Percentiles rank a stretch among this genome's conserved stretches.
These are phyloP conservation scores for Dicyrtomina minuta DNA, from an alignment of 2,888 invertebrate species.

Conservation along the genomic window DNA sequence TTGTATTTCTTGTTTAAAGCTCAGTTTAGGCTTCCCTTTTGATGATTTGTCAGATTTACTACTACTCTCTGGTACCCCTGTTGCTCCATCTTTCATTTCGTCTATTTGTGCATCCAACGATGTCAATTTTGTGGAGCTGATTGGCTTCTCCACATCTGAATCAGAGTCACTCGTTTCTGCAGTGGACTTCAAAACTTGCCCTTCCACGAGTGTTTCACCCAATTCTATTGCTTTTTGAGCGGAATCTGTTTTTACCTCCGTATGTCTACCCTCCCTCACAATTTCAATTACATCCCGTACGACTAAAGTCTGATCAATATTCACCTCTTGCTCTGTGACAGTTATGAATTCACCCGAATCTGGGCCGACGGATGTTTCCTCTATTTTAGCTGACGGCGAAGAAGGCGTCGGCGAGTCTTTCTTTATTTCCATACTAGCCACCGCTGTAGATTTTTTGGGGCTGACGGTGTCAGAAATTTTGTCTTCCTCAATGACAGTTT, in stretches of 20 bases:
- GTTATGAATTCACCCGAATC: conserved; percentile 2
- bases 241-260: neutral
- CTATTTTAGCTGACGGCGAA: neutral
- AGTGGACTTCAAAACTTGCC: neutral
- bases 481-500: conserved; percentile 48
- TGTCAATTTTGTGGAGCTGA: neutral
- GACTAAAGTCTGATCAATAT: conserved; percentile 15
- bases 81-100: neutral
- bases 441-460: conserved; percentile 21
- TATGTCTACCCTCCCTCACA: neutral
- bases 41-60: neutral
- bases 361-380: neutral
- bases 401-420: too few relatives aligned
- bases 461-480: conserved; percentile 32
- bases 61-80: neutral
- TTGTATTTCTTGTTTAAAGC: conserved; percentile 7
- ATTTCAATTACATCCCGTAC: neutral
- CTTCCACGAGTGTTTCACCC: neutral
- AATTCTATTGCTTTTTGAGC: neutral
- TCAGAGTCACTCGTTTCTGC: neutral
- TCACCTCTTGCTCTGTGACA: conserved; percentile 1
- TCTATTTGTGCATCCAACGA: neutral
- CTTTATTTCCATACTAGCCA: neutral
- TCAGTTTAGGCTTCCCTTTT: neutral
- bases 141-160: neutral